Evolutionary conservation across 2,888 invertebrate species (phyloP), one percentile per base, ranked within the genome.

Genomic region (Callimorpha dominula): DNA sequence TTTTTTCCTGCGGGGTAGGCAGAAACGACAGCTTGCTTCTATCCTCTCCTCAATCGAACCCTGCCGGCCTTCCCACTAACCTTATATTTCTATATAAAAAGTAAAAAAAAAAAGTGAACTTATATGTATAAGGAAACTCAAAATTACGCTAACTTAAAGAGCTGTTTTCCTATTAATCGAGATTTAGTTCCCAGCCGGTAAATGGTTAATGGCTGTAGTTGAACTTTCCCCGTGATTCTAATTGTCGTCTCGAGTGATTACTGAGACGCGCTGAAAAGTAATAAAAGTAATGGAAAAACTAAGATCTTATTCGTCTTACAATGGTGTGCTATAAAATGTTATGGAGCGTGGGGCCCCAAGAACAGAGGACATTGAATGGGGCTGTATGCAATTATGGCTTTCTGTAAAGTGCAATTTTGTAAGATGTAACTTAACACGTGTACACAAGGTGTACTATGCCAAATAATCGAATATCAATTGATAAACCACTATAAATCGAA

Each of bases 211-310:
- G 77, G 77, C 65, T 81, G 80, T 85, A 83, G 83, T 85, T 86
- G 77, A 81, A 76, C 81, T 76, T 85, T 82, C 83, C 80, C 82
- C 84, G 81, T 78, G 82, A 87, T 86, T 90, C 88, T 92, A 90
- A 92, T 91, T 90, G 87, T 85, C 68, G 70, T 79, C 85, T 87
- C 85, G 85, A 88, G 87, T 86, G 88, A 90, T 90, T 89, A 90
- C 87, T 76, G 81, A 82, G 85, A 88, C 87, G 86, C 85, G 85
- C 81, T 86, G 87, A 86, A 90, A 87, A 84, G 87, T 84, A 88
- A 89, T 92, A 89, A 93, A 92, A 90, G 86, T 90, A 90, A 91
- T 90, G 90, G 90, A 90, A 91, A 93, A 92, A 90, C 90, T 91
- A 91, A 88, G 87, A 86, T 81, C 83, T 82, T 80, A 74, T 82